Percentiles rank a stretch among this genome's conserved stretches.
Conservation (phyloP, 1,140 invertebrate genomes). For the Diabrotica undecimpunctata region DNA sequence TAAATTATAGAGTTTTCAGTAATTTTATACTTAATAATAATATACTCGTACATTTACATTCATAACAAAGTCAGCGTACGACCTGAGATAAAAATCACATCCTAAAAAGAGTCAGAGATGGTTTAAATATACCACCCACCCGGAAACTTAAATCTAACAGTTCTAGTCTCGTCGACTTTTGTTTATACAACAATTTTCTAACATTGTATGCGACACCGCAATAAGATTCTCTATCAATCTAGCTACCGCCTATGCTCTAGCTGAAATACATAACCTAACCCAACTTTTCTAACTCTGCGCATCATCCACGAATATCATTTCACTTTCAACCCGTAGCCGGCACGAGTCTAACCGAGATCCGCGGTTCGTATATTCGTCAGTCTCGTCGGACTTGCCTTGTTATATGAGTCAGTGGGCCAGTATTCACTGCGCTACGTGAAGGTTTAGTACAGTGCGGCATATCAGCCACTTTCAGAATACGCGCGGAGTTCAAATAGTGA, state of each 20-base stretch:
- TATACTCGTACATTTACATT: no score
- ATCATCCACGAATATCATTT: constrained; percentile 15
- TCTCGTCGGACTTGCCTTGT: constrained; percentile 3
- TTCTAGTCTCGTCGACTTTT: constrained; percentile 5
- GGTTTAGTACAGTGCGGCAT: constrained; percentile 11
- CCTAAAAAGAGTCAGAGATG: not conserved
- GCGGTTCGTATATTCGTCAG: not conserved
- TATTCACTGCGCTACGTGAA: not conserved
- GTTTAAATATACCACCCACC: constrained; percentile 10
- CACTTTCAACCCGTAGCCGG: constrained; percentile 12
- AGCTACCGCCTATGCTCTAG: constrained; percentile 18
- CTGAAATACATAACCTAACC: constrained; percentile 19
- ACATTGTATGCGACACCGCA: constrained; percentile 11
- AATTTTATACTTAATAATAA: no score
- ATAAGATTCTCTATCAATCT: not conserved
- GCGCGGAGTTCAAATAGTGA: constrained; percentile 6
- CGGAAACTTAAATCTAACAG: constrained; percentile 6
- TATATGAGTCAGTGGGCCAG: constrained; percentile 22
- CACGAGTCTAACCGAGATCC: constrained; percentile 10
- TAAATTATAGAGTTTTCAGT: no score
- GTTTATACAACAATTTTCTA: constrained; percentile 16
- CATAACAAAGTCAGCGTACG: no score
- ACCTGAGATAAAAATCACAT: no score
- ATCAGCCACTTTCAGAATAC: not conserved
- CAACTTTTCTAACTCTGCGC: constrained; percentile 22